Conservation (phyloP, 1,140 invertebrate species). For the Adoxophyes honmai region DNA sequence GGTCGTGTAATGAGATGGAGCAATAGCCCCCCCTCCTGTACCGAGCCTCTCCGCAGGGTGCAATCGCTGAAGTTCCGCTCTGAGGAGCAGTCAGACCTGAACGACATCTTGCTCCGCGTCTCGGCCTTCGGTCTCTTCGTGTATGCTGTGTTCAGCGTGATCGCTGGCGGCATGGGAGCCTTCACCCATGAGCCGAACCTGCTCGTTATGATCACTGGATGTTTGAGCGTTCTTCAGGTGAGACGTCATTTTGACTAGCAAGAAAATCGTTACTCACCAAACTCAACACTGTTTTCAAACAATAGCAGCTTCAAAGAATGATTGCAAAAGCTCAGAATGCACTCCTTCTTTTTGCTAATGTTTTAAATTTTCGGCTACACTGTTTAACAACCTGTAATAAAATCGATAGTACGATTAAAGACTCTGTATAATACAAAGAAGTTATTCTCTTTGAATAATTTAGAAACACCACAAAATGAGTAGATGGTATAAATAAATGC, state of each 20-base stretch:
- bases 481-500: too few species aligned
- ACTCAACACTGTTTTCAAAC: too few species aligned
- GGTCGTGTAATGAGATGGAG: constrained; percentile 74
- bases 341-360: too few species aligned
- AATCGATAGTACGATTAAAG: too few species aligned
- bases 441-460: too few species aligned
- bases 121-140: constrained; percentile 95
- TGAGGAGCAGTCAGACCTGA: constrained; percentile 91
- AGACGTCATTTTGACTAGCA: constrained; percentile 22
- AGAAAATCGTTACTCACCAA: too few species aligned
- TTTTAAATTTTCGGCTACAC: too few species aligned
- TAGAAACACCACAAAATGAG: too few species aligned
- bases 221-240: constrained; percentile 90
- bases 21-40: constrained; percentile 68
- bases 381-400: too few species aligned
- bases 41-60: constrained; percentile 82
- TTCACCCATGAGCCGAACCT: constrained; percentile 92
- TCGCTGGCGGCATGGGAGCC: constrained; percentile 90
- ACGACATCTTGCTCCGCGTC: constrained; percentile 93
- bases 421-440: too few species aligned
- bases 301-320: too few species aligned
- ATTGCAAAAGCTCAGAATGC: too few species aligned
- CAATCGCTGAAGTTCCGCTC: constrained; percentile 92
- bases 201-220: constrained; percentile 92
- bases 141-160: constrained; percentile 95